Conservation (phyloP, 2,113 vertebrate genomes). For the Osmerus mordax region DNA sequence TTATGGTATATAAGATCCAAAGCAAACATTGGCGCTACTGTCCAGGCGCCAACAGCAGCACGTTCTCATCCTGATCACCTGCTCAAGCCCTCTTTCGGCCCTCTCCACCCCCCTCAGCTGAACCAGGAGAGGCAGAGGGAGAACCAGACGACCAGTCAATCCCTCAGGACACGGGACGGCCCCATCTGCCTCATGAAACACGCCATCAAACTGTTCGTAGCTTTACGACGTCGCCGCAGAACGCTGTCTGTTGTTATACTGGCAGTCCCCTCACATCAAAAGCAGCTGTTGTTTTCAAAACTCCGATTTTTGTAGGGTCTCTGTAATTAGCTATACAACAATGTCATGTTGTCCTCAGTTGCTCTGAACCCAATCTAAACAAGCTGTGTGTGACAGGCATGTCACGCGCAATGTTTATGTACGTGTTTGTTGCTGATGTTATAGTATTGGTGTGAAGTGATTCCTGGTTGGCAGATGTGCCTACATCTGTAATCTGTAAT, state of each 20-base stretch:
- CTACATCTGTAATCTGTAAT: background rate
- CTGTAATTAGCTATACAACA: slow-evolving; percentile 31
- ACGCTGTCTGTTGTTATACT: slow-evolving; percentile 36
- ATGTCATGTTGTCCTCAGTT: slow-evolving; percentile 29
- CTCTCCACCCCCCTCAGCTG: slow-evolving; percentile 39
- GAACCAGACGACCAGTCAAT: slow-evolving; percentile 50
- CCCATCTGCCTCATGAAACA: slow-evolving; percentile 58
- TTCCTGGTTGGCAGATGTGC: slow-evolving; percentile 9
- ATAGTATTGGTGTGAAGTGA: slow-evolving; percentile 24
- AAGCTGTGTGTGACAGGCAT: too few relatives aligned
- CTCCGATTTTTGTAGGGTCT: slow-evolving; percentile 10
- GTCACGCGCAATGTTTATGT: too few relatives aligned
- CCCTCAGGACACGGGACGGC: slow-evolving; percentile 38
- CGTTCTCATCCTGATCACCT: slow-evolving; percentile 47
- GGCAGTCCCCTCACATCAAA: slow-evolving; percentile 21
- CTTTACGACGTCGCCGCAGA: slow-evolving; percentile 17
- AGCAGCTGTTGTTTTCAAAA: slow-evolving; percentile 49
- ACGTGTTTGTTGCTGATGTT: background rate
- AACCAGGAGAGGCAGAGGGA: slow-evolving; percentile 42
- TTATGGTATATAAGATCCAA: too few relatives aligned
- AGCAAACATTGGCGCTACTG: background rate
- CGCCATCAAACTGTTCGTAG: slow-evolving; percentile 32
- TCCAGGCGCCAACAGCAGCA: slow-evolving; percentile 26
- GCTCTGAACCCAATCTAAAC: slow-evolving; percentile 24
- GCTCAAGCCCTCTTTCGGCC: slow-evolving; percentile 20